phyloP scores from a whole-genome alignment of 2,888 invertebrate genomes.

The Diaprepes abbreviatus region DNA sequence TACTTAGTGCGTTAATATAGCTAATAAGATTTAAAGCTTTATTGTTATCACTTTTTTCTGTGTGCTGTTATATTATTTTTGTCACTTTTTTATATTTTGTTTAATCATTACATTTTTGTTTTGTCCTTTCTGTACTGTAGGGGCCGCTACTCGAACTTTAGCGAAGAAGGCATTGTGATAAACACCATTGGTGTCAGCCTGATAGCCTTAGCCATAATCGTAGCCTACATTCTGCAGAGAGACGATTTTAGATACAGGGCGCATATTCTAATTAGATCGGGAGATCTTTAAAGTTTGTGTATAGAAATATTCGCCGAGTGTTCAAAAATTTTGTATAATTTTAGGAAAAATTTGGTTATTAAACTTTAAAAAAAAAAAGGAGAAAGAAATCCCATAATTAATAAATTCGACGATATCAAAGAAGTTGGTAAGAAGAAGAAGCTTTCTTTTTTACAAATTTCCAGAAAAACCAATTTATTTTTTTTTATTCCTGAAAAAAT shows the following conservation, averaged over 20 bases:
- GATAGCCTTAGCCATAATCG: conserved; percentile 75
- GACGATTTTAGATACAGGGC: conserved; percentile 71
- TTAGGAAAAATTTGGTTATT: not conserved
- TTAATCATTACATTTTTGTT: conserved; percentile 25
- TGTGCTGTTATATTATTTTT: too few species aligned
- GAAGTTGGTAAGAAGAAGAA: too few species aligned
- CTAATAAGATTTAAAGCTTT: too few species aligned
- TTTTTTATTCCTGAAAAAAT: too few species aligned
- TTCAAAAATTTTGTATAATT: conserved; percentile 21
- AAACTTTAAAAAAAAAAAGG: not conserved
- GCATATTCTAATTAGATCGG: conserved; percentile 72
- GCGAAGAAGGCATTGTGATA: conserved; percentile 77
- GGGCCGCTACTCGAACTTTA: conserved; percentile 70
- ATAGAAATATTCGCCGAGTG: conserved; percentile 22
- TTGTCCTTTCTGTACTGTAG: conserved; percentile 47
- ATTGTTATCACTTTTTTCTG: too few species aligned
- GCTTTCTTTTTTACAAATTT: too few species aligned
- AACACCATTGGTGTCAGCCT: conserved; percentile 79
- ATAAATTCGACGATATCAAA: too few species aligned
- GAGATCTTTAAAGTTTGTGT: conserved; percentile 69
- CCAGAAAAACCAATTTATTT: too few species aligned
- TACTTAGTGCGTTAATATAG: too few species aligned
- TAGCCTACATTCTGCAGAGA: conserved; percentile 76
- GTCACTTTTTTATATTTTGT: too few species aligned
- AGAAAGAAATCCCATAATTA: too few species aligned